Conservation (phyloP, 2,113 vertebrate genomes). For the Bothrops jararaca region DNA sequence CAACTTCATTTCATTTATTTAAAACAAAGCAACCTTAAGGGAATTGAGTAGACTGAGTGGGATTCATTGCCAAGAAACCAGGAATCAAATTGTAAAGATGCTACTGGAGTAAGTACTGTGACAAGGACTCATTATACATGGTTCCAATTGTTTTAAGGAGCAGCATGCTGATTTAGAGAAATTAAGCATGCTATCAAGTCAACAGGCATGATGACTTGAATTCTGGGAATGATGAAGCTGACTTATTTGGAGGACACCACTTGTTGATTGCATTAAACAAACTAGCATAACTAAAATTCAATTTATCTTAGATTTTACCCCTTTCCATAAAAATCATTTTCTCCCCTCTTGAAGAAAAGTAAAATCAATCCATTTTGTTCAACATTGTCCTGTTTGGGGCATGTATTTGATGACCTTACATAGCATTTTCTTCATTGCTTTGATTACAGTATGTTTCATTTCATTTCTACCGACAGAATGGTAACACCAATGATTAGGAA, state of each 20-base stretch:
- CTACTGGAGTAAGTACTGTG: neutral
- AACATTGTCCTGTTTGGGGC: neutral
- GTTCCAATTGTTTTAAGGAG: neutral
- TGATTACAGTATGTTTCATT: neutral
- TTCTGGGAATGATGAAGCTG: neutral
- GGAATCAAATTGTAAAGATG: neutral
- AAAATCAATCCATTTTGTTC: neutral
- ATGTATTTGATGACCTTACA: neutral
- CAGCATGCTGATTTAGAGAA: neutral
- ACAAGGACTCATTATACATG: neutral
- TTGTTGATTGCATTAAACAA: neutral
- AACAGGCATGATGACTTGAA: neutral
- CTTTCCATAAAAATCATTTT: neutral
- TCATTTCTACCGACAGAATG: neutral
- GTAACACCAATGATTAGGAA: neutral
- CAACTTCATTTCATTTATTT: no score
- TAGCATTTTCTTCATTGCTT: neutral
- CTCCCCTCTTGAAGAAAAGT: neutral
- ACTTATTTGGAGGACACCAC: neutral
- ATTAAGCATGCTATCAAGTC: neutral
- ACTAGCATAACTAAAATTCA: neutral
- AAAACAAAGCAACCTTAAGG: neutral
- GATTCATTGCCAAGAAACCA: neutral
- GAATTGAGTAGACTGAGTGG: neutral
- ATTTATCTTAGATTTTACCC: neutral